phyloP scores from a whole-genome alignment of 1,140 invertebrate genomes.

The Ylistrum balloti region DNA sequence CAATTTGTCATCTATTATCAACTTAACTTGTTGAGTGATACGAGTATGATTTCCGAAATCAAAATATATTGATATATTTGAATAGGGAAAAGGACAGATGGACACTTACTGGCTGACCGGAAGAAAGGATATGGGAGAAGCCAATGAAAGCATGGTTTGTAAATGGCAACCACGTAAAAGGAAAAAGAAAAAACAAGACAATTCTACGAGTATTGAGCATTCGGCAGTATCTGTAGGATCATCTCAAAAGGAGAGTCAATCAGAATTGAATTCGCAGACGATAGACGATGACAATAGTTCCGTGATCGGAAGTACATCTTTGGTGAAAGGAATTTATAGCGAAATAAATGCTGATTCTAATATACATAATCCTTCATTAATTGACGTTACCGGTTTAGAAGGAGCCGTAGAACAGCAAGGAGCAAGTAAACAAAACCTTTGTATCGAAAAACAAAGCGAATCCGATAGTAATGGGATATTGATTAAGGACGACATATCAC shows the following conservation, averaged over 20 bases:
- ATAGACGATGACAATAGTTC: not conserved
- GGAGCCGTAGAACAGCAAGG: not conserved
- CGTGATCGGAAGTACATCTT: not conserved
- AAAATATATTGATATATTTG: not conserved
- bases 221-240: not conserved
- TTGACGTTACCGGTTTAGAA: not conserved
- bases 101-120: constrained; percentile 71
- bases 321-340: not conserved
- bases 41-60: no score
- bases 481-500: not conserved
- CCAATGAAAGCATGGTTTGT: constrained; percentile 74
- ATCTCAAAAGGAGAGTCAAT: not conserved
- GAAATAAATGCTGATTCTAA: not conserved
- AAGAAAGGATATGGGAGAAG: constrained; percentile 67
- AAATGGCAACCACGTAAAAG: constrained; percentile 65
- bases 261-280: not conserved
- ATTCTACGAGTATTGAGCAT: not conserved
- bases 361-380: not conserved
- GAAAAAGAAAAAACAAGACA: constrained; percentile 5
- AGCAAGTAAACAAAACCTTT: no score
- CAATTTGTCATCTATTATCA: no score
- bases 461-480: no score
- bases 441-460: no score
- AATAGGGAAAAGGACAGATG: constrained; percentile 71
- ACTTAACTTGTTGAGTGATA: no score